Conservation (phyloP, 2,888 invertebrate genomes). For the Scotopteryx bipunctaria region DNA sequence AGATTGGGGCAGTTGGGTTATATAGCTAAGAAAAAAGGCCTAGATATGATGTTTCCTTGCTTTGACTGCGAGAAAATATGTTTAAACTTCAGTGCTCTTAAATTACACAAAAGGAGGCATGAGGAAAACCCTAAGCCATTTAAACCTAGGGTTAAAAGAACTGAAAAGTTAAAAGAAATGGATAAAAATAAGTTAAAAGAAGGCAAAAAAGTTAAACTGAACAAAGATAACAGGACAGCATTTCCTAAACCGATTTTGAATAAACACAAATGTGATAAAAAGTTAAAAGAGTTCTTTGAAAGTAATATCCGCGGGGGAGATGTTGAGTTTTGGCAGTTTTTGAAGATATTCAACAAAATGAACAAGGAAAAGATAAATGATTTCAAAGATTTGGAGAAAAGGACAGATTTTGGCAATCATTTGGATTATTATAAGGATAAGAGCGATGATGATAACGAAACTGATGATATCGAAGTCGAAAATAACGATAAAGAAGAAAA, state of each 20-base stretch:
- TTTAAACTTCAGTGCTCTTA: slow-evolving; percentile 57
- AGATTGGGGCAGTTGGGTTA: slow-evolving; percentile 53
- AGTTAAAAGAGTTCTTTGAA: slow-evolving; percentile 63
- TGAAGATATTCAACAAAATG: slow-evolving; percentile 72
- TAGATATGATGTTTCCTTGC: slow-evolving; percentile 64
- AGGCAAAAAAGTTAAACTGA: slow-evolving; percentile 20
- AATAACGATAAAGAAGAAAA: background rate
- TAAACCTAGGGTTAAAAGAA: slow-evolving; percentile 38
- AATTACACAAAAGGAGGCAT: slow-evolving; percentile 60
- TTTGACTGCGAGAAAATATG: slow-evolving; percentile 66
- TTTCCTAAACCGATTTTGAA: slow-evolving; percentile 52
- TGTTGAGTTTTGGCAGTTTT: slow-evolving; percentile 73
- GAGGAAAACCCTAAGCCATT: slow-evolving; percentile 60
- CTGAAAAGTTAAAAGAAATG: background rate
- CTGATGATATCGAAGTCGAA: background rate
- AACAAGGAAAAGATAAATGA: slow-evolving; percentile 59
- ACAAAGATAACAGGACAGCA: slow-evolving; percentile 23
- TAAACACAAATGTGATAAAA: slow-evolving; percentile 66
- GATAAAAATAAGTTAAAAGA: slow-evolving; percentile 2
- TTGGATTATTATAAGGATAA: slow-evolving; percentile 22
- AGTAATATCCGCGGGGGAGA: slow-evolving; percentile 65
- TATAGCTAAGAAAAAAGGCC: slow-evolving; percentile 52
- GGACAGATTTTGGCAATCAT: slow-evolving; percentile 61
- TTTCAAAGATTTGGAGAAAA: slow-evolving; percentile 58
- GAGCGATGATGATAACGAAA: background rate